Evolutionary conservation across 1,140 invertebrate species (phyloP).

Genomic region (Dendrolimus kikuchii): DNA sequence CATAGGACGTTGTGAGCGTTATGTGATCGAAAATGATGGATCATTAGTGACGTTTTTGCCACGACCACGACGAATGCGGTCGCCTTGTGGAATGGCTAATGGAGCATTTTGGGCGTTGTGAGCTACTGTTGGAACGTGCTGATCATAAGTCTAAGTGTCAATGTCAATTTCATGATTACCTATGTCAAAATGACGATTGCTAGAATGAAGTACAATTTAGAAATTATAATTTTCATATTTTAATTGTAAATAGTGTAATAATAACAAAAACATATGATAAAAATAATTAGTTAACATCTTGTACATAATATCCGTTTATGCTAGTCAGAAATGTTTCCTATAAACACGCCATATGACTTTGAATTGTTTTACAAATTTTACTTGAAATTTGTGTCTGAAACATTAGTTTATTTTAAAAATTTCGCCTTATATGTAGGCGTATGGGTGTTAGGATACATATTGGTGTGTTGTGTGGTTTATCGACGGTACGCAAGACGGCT

Average conservation of each 20-base stretch:
- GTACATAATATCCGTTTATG: constrained; percentile 15
- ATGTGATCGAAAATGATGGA: no score
- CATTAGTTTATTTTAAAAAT: constrained; percentile 51
- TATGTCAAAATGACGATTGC: constrained; percentile 13
- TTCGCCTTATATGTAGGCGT: constrained; percentile 56
- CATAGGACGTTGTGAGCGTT: no score
- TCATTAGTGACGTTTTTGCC: no score
- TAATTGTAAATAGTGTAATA: constrained; percentile 7
- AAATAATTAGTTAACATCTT: constrained; percentile 2
- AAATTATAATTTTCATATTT: constrained; percentile 9
- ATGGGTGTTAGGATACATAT: constrained; percentile 55
- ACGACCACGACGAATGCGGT: no score
- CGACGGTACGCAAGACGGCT: constrained; percentile 54
- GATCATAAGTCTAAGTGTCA: no score
- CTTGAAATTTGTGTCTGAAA: constrained; percentile 45
- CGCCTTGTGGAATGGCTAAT: no score
- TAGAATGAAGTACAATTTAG: constrained; percentile 10
- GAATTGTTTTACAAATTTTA: constrained; percentile 52
- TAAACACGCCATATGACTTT: constrained; percentile 31
- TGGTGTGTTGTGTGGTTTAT: constrained; percentile 59
- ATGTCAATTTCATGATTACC: neutral
- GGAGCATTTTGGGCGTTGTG: no score
- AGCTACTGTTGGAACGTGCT: no score
- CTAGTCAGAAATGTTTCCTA: constrained; percentile 62
- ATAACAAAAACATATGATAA: constrained; percentile 7